These are phyloP conservation scores for Sclerurus mexicanus DNA, from an alignment of 2,113 vertebrate genomes.

Conservation along the genomic window DNA sequence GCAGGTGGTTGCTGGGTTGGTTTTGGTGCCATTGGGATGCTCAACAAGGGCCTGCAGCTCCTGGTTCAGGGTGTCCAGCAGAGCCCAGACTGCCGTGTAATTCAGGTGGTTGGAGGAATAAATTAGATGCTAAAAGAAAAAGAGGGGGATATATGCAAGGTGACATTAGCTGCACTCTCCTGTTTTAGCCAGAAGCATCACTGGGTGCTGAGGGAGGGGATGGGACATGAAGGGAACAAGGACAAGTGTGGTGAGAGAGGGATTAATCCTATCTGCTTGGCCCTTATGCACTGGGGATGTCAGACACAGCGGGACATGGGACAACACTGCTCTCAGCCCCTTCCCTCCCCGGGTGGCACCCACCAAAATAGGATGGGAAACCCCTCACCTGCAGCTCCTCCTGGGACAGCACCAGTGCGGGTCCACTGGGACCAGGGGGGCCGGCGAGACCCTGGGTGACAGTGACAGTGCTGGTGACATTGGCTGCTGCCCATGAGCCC, in stretches of 20 bases:
- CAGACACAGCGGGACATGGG: neutral
- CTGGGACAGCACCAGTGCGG: slow-evolving; percentile 66
- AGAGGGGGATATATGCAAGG: neutral
- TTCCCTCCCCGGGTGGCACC: neutral
- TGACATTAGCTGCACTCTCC: fast-evolving
- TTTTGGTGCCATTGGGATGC: slow-evolving; percentile 83
- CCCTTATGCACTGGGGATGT: neutral
- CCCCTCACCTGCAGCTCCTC: slow-evolving; percentile 77
- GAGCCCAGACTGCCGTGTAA: slow-evolving; percentile 67
- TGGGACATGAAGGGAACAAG: neutral
- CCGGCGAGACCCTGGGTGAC: slow-evolving; percentile 80
- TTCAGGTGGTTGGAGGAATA: slow-evolving; percentile 79
- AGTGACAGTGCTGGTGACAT: neutral
- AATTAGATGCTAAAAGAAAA: slow-evolving; percentile 71
- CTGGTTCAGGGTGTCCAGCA: slow-evolving; percentile 76
- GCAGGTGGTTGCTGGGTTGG: slow-evolving; percentile 83
- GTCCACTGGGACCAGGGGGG: slow-evolving; percentile 75
- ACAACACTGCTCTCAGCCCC: neutral
- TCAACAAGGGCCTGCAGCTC: slow-evolving; percentile 77
- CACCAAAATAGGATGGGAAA: fast-evolving
- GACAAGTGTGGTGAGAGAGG: fast-evolving
- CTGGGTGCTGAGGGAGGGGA: neutral
- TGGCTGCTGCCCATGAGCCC: neutral
- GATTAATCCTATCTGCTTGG: neutral
- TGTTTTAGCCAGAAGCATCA: neutral